Evolutionary conservation across 2,888 invertebrate species (phyloP).

Genomic region (Synanthedon andrenaeformis): DNA sequence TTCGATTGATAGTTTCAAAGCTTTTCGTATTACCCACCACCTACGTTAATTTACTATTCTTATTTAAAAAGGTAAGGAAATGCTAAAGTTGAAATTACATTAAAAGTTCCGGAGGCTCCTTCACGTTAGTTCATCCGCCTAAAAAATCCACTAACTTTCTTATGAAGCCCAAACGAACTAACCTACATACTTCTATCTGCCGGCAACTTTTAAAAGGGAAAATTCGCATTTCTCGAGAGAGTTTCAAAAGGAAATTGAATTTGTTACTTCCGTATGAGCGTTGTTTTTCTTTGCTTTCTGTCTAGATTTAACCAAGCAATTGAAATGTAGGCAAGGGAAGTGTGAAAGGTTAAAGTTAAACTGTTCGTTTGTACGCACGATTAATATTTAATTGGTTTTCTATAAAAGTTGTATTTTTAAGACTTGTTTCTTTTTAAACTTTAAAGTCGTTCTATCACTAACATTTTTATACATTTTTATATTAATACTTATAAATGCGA

Average conservation of each 20-base stretch:
- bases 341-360: too few relatives aligned
- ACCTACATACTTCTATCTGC: background rate
- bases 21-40: too few relatives aligned
- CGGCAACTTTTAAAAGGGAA: background rate
- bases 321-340: background rate
- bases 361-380: too few relatives aligned
- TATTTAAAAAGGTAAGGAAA: background rate
- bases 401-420: too few relatives aligned
- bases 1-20: too few relatives aligned
- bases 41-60: background rate
- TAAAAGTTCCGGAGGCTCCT: background rate
- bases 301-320: background rate
- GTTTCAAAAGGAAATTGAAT: background rate
- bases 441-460: too few relatives aligned
- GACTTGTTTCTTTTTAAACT: too few relatives aligned
- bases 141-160: background rate
- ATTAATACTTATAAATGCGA: too few relatives aligned
- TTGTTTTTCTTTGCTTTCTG: background rate
- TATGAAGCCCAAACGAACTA: background rate
- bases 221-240: background rate
- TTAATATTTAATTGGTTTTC: too few relatives aligned
- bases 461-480: too few relatives aligned
- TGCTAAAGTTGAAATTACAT: background rate
- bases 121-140: background rate
- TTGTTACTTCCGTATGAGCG: background rate